Conservation (phyloP, 2,888 invertebrate species). For the Conomelus anceps region DNA sequence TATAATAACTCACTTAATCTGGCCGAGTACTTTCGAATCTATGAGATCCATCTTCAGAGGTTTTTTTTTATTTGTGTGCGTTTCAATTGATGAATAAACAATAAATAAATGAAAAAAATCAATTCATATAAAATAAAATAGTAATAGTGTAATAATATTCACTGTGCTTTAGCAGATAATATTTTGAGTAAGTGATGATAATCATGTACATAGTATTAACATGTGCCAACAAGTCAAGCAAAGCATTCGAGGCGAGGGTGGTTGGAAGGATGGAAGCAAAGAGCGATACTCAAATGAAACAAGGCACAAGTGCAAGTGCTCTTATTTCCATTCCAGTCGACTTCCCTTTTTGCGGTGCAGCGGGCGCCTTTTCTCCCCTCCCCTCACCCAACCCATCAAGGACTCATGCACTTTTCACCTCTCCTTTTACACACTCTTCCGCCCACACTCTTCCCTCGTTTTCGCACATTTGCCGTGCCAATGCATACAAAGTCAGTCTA, state of each 20-base stretch:
- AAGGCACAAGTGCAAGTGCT: neutral
- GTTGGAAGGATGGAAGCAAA: neutral
- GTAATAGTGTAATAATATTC: neutral
- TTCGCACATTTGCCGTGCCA: neutral
- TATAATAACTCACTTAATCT: too few species aligned
- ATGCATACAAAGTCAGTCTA: neutral
- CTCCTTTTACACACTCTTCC: neutral
- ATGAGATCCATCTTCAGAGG: too few species aligned
- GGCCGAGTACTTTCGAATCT: too few species aligned
- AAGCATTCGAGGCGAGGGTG: neutral
- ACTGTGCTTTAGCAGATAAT: neutral
- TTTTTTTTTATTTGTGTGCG: too few species aligned
- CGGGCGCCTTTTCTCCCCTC: neutral
- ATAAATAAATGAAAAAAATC: too few species aligned
- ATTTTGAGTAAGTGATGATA: neutral
- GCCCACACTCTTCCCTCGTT: neutral
- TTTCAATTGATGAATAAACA: too few species aligned
- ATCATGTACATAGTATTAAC: neutral
- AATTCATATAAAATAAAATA: too few species aligned
- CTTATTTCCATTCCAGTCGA: neutral
- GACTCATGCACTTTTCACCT: neutral
- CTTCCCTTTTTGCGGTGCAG: neutral
- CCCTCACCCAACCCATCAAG: neutral
- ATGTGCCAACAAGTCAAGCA: neutral
- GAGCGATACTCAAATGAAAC: neutral